phyloP scores from a whole-genome alignment of 2,113 vertebrate species.

The Eurystomus gularis region DNA sequence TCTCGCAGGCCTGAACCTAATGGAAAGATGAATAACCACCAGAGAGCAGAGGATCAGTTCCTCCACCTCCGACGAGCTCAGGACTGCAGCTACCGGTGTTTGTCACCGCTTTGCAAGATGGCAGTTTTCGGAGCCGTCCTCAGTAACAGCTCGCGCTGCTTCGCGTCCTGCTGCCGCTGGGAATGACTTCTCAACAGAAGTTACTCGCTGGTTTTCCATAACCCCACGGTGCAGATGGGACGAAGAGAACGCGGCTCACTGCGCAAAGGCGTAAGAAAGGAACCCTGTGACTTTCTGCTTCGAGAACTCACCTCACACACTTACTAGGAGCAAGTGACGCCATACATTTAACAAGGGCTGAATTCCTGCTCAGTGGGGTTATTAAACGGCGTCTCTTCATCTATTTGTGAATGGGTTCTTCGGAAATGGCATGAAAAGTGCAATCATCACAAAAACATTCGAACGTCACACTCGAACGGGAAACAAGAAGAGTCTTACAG shows the following conservation, averaged over 20 bases:
- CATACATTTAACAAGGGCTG: neutral
- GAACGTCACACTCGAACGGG: accelerated
- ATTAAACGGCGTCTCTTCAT: neutral
- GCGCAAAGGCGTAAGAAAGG: neutral
- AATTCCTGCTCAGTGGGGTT: neutral
- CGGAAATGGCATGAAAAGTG: neutral
- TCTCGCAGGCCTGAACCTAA: neutral
- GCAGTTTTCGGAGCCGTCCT: neutral
- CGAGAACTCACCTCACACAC: neutral
- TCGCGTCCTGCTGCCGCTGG: neutral
- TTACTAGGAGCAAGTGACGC: neutral
- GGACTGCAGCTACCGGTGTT: neutral
- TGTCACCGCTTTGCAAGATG: neutral
- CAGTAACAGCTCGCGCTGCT: neutral
- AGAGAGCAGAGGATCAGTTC: neutral
- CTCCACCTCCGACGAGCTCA: neutral
- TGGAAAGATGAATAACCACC: neutral
- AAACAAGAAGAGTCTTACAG: neutral
- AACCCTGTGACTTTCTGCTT: neutral
- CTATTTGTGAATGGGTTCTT: neutral
- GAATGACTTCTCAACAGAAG: neutral
- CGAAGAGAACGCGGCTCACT: neutral
- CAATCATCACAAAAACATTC: neutral
- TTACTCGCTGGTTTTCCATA: neutral
- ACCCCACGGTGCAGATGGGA: neutral